Conservation (phyloP, 2,797 vertebrate species). For the Micropoecilia bifurca region DNA sequence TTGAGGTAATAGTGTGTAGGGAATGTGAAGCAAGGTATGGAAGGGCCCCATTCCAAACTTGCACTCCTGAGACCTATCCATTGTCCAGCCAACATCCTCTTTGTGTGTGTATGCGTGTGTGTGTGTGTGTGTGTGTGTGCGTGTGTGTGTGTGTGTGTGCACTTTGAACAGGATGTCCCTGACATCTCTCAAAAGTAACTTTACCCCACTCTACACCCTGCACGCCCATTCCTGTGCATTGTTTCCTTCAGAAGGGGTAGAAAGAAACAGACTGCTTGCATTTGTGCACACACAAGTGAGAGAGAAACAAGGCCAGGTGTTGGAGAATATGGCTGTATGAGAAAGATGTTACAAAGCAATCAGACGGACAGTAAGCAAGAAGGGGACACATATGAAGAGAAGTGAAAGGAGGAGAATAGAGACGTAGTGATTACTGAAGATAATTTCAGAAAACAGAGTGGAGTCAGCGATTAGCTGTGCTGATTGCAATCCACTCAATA, state of each 20-base stretch:
- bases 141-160: constrained; percentile 2
- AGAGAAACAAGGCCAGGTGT: constrained; percentile 39
- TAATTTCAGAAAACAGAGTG: constrained; percentile 71
- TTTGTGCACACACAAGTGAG: neutral
- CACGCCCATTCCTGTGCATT: constrained; percentile 79
- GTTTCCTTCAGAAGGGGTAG: constrained; percentile 55
- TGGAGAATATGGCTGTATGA: neutral
- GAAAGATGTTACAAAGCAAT: constrained; percentile 6
- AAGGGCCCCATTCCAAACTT: constrained; percentile 68
- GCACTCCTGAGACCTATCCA: constrained; percentile 72
- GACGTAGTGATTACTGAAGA: constrained; percentile 64
- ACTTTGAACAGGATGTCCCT: constrained; percentile 66
- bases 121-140: neutral
- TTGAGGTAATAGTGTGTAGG: constrained; percentile 40
- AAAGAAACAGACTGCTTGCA: constrained; percentile 10
- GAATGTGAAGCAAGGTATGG: constrained; percentile 61
- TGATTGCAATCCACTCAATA: constrained; percentile 53
- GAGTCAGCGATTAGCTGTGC: constrained; percentile 70
- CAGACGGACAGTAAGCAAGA: constrained; percentile 31
- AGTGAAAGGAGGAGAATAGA: constrained; percentile 63
- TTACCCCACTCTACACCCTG: constrained; percentile 53
- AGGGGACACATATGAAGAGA: constrained; percentile 51
- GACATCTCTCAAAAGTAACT: constrained; percentile 74
- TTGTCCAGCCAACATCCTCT: constrained; percentile 77
- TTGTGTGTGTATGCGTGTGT: constrained; percentile 43